Base-by-base conservation (phyloP, 2,888 invertebrate species). In the Aplocera efformata region DNA sequence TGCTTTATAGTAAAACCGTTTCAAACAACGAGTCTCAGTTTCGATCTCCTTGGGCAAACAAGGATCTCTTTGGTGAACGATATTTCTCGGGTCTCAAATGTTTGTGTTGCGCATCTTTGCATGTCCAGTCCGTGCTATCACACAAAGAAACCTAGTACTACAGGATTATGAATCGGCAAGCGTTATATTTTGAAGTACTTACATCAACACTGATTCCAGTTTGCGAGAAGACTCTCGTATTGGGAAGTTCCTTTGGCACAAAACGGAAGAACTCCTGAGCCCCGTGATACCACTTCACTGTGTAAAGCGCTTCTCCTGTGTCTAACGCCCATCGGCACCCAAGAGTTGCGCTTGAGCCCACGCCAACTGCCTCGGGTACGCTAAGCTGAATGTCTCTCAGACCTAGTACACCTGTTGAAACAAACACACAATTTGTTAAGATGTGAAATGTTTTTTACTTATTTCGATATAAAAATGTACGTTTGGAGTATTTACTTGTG, bases 261-360 rank as follows among this genome's bases (percentile, higher is more conserved):
- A 90, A 94, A 56, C 94, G 90, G 84, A 92, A 95, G 89, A 95
- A 94, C 77, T 95, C 94, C 54, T 92, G 90, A 6, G 89, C 80
- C 1, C 94, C 93, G 71, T 93, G 94, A 86, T 94, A 94, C 94
- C 94, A 95, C 78, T 94, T 94, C 55, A 95, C 93, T 22, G 94
- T 92, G 79, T 94, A 95, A 5, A 95, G 86, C 6, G 91, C 89
- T 54, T 94, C 93, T 3, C 86, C 86, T 3, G 91, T 90, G 68
- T 93, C 92, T 41, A 94, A 83, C 57, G 94, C 90, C 89, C 93
- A 94, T 42, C 90, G 90, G 74, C 94, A 94, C 56, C 91, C 91
- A 48, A 94, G 89, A 17, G 91, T 92, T 21, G 94, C 93, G 30
- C 92, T 92, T 34, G 93, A 89, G 42, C 93, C 93, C 36, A 92